Evolutionary conservation across 2,797 vertebrate species (phyloP), one percentile per base, ranked within the genome.

Genomic region (Arnoldichthys spilopterus): DNA sequence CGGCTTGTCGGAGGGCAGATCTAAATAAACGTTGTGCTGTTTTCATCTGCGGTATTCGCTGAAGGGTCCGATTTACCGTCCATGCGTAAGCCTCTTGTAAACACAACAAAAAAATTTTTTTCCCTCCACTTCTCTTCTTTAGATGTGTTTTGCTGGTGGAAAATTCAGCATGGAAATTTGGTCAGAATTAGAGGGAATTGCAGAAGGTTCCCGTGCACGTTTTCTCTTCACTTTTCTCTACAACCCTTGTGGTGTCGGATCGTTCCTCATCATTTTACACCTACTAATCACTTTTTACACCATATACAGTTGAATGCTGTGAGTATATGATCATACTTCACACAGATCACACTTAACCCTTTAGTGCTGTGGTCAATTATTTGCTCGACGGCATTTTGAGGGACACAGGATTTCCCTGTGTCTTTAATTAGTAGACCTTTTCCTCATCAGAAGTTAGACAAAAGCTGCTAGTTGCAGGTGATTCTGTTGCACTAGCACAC

Each of bases 11-110:
- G 78, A 79, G 37, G 71, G 47, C 66, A 74, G 70, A 78, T 70
- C 40, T 74, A 76, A 81, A 81, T 81, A 77, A 79, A 67, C 77
- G 56, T 53, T 63, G 51, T 74, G 61, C 30, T 77, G 77, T 72
- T 76, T 69, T 77, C 51, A 67, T 59, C 63, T 84, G 67, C 40
- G 81, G 77, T 76, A 70, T 85, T 81, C 74, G 63, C 83, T 62
- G 66, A 85, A 61, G 75, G 73, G 74, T 77, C 76, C 76, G 63
- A 75, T 75, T 70, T 69, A 68, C 73, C 81, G 82, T 82, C 74
- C 80, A 51, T 69, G 64, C 76, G 40, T 79, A 74, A 77, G 28
- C 59, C 74, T 69, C 22, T 59, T 75, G 69, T 85, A 66, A 77
- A 82, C 76, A 81, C 54, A 54, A 24, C 61, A 70, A 59, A 47